Base-by-base conservation (phyloP, 2,888 invertebrate species). In the Agonopterix heracliana region DNA sequence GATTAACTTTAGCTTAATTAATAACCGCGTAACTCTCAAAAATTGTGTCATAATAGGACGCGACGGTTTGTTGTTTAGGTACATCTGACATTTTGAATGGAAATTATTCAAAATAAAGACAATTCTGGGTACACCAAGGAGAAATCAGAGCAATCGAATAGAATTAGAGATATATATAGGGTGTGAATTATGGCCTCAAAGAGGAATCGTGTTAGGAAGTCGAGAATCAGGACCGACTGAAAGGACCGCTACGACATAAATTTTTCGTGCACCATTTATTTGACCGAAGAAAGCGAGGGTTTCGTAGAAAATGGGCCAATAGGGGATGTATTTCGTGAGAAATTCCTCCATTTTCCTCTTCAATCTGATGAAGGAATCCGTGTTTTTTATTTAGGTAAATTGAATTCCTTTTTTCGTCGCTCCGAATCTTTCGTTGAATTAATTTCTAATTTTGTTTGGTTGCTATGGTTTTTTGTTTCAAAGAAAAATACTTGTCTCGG, bases 231-330 rank as follows among this genome's bases (percentile, higher is more conserved):
- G 47, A 51, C 57, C 51, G 50, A 62, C 63, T 59, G 57, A 59
- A 63, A 57, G 68, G 68, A 74, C 66, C 65, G 66, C 67, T 70
- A 67, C 65, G 61, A 65, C 74, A 82, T 85, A 78, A 80, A 85
- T 85, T 83, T 74, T 78, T 74, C 78, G 69, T 67, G 77, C 72
- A 63, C 80, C 81, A 82, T 86, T 86, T 84, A 81, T 81, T 84
- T 78, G 71, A 71, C 73, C 75, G 70, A 78, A 66, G 64, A 68
- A 62, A 26, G 26, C 26, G 71, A 70, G 73, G 67, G 68, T 62
- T 63, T 60, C 59, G 48, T 51, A 53, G 66, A 66, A 72, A 70
- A 66, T 71, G 64, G 72, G 74, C 63, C 71, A 69, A 66, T 57
- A 54, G 63, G 64, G 63, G 64, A 55, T 55, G 56, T 64, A 62